These are phyloP conservation scores for Elephantulus edwardii DNA, from an alignment of 2,113 vertebrate genomes.

Conservation along the genomic window DNA sequence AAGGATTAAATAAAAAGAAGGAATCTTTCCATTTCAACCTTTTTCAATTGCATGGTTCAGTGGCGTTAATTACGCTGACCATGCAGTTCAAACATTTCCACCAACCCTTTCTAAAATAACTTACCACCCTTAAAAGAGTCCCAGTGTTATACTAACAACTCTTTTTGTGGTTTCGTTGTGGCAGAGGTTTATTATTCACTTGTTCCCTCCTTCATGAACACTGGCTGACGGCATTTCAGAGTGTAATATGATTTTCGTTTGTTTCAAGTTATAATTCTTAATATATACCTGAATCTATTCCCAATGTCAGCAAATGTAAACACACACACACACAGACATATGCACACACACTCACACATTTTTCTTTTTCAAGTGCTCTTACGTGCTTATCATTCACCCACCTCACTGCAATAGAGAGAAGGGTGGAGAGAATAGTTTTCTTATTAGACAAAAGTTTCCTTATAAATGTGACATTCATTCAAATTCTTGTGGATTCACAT, in stretches of 20 bases:
- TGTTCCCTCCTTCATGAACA: not conserved
- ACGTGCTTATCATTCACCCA: not conserved
- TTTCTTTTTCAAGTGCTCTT: not conserved
- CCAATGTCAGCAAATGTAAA: not conserved
- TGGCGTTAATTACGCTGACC: not conserved
- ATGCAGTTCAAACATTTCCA: not conserved
- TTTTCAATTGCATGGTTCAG: not conserved
- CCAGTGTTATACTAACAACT: not conserved
- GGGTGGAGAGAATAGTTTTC: not conserved
- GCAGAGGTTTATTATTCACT: not conserved
- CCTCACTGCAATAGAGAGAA: not conserved
- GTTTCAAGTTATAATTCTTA: not conserved
- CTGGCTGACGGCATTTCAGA: not conserved
- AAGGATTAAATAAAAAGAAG: not conserved
- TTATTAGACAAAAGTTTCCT: slow-evolving; percentile 24
- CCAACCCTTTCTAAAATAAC: not conserved
- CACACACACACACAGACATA: not conserved
- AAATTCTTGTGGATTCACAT: not conserved
- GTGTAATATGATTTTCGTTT: not conserved
- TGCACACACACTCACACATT: not conserved
- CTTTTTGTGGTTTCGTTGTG: not conserved
- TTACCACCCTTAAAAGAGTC: not conserved
- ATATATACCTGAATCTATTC: not conserved
- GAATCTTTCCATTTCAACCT: not conserved
- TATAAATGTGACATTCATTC: not conserved